Evolutionary conservation across 2,113 vertebrate species (phyloP), one percentile per base, ranked within the genome.

Genomic region (Sprattus sprattus): DNA sequence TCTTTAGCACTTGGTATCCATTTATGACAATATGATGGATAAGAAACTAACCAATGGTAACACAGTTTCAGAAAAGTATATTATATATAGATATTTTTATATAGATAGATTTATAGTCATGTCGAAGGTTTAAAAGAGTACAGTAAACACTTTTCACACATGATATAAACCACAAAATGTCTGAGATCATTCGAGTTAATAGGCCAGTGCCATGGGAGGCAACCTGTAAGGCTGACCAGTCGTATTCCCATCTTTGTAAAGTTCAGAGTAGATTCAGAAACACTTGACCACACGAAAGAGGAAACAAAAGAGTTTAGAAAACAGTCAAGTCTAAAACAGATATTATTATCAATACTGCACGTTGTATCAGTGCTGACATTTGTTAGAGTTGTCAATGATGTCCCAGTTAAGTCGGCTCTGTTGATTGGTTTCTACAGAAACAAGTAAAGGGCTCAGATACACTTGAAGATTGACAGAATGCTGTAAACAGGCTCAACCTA

Each of bases 61-160:
- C 97, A 99, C 82, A 97, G 96, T 97, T 96, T 96, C 93, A 95
- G 95, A 97, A 98, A 96, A 96, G 96, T 96, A 95, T 96, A 96
- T 96, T 96, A 93, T 93, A 89, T 92, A 91, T 93, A 92, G 84
- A 85, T 89, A 91, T 92, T 89, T 84, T 84, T 88, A 32, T 82
- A 67, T 86, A 87, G 88, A 88, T 95, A 96, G 96, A 97, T 96
- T 97, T 97, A 97, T 97, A 97, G 97, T 98, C 96, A 97, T 97
- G 97, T 97, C 97, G 96, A 98, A 96, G 96, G 95, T 97, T 97
- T 97, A 96, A 99, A 98, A 97, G 97, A 98, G 97, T 97, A 99
- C 97, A 98, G 96, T 97, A 98, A 98, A 99, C 97, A 99, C 97
- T 97, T 98, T 96, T 95, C 97, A 99, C 97, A 99, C 96, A 97